phyloP scores from a whole-genome alignment of 1,140 invertebrate species.

The Drosophila saltans region DNA sequence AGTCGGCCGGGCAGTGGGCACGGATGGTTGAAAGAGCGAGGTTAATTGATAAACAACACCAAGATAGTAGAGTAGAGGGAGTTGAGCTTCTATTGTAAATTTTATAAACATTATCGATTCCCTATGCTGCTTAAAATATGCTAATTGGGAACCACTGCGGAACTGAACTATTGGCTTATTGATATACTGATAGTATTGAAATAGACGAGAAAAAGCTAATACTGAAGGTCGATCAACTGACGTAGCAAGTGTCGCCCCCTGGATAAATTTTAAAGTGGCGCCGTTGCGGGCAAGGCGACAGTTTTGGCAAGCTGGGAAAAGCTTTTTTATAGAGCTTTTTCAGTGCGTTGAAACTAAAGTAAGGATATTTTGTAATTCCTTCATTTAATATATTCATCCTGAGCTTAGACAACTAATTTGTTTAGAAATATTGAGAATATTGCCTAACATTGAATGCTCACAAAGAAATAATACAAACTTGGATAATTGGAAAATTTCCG shows the following conservation, averaged over 20 bases:
- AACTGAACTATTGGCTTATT: neutral
- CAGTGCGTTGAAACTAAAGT: neutral
- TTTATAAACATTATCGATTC: conserved; percentile 1
- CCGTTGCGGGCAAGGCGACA: neutral
- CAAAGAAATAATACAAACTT: too few relatives aligned
- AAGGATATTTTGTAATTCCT: neutral
- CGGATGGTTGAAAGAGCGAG: neutral
- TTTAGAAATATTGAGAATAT: too few relatives aligned
- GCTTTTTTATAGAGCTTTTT: neutral
- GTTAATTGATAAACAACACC: conserved; percentile 4
- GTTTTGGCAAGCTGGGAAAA: neutral
- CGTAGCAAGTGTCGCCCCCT: neutral
- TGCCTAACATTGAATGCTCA: too few relatives aligned
- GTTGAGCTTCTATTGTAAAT: conserved; percentile 1
- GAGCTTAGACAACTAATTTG: too few relatives aligned
- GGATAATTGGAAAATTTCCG: too few relatives aligned
- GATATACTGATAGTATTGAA: too few relatives aligned
- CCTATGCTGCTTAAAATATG: too few relatives aligned
- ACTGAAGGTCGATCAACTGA: too few relatives aligned
- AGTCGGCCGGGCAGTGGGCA: neutral
- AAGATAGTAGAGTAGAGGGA: neutral
- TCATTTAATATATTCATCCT: neutral
- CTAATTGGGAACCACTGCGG: too few relatives aligned
- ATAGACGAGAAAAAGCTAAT: too few relatives aligned
- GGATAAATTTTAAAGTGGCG: neutral